Evolutionary conservation across 2,797 vertebrate species (phyloP).

Genomic region (Decapterus maruadsi): DNA sequence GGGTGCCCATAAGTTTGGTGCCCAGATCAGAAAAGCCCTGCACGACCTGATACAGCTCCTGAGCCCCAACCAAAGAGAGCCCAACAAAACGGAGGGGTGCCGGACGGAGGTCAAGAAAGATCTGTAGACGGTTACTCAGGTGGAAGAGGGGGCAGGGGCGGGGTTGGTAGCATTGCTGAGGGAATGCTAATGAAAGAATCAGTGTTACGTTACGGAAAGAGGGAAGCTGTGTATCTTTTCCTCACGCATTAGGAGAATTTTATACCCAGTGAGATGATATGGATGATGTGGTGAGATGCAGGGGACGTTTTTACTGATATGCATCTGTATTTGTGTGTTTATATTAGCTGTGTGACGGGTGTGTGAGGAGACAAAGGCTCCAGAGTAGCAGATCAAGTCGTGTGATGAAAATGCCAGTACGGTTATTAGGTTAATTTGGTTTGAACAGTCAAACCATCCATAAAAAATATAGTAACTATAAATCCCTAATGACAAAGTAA

Average conservation of each 20-base stretch:
- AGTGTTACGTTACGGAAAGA: neutral
- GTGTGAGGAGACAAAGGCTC: constrained; percentile 17
- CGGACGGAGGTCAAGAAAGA: constrained; percentile 79
- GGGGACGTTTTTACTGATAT: constrained; percentile 43
- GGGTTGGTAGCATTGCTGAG: neutral
- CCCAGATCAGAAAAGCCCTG: constrained; percentile 85
- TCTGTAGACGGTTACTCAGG: constrained; percentile 61
- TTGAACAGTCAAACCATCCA: constrained; percentile 20
- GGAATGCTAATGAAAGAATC: constrained; percentile 19
- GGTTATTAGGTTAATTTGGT: constrained; percentile 30
- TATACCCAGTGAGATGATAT: constrained; percentile 24
- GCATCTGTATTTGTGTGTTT: constrained; percentile 51
- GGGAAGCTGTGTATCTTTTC: constrained; percentile 11
- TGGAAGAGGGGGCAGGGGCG: neutral
- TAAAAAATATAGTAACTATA: neutral
- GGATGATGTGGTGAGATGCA: constrained; percentile 18
- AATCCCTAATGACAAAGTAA: neutral
- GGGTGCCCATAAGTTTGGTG: constrained; percentile 89
- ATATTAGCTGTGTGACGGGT: constrained; percentile 31
- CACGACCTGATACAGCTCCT: constrained; percentile 86
- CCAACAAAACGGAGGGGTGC: constrained; percentile 52
- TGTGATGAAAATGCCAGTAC: neutral
- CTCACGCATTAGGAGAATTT: constrained; percentile 19
- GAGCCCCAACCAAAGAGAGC: constrained; percentile 70
- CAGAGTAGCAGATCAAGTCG: constrained; percentile 5